Evolutionary conservation across 2,888 invertebrate species (phyloP), one percentile per base, ranked within the genome.

Genomic region (Pterostichus niger): DNA sequence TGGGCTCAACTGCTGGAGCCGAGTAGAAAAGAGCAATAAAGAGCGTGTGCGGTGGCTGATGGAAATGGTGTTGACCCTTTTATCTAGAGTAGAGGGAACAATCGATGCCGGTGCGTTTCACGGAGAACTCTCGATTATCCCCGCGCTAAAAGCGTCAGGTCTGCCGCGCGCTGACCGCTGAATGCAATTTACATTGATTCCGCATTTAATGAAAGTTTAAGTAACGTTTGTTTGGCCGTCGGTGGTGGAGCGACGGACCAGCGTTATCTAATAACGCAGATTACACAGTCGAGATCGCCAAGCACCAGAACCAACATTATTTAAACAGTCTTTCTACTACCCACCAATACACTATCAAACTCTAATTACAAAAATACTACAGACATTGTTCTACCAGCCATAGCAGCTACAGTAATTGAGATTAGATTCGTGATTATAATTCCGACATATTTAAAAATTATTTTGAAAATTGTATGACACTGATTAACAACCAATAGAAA

Each of bases 111-210:
- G 59, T 40, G 40, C 40, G 40, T 40, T 40, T 82, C 73, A 73
- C 59, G 85, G 83, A 83, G 84, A 83, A 85, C 85, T 85, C 87
- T 87, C 87, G 88, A 87, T 88, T 88, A 88, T 88, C 87, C 85
- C 87, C 86, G 85, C 86, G 86, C 86, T 88, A 88, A 88, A 88
- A 87, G 83, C 83, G 77, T 83, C 83, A 77, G 77, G 77, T 82
- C 82, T 49, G 40, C n/a, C 85, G 87, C 87, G 83, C 86, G 84
- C 87, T 88, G 88, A 88, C 88, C 88, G 85, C 87, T 86, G 88
- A 88, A 88, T 88, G 88, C 87, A 88, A 88, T 88, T 88, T 88
- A 88, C 88, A 88, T 88, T 88, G 88, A 88, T 88, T 88, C 87
- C 85, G 86, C 87, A 86, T 88, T 87, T 88, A 88, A 88, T 88